Conservation (phyloP, 2,113 vertebrate genomes). For the Nematolebias whitei region DNA sequence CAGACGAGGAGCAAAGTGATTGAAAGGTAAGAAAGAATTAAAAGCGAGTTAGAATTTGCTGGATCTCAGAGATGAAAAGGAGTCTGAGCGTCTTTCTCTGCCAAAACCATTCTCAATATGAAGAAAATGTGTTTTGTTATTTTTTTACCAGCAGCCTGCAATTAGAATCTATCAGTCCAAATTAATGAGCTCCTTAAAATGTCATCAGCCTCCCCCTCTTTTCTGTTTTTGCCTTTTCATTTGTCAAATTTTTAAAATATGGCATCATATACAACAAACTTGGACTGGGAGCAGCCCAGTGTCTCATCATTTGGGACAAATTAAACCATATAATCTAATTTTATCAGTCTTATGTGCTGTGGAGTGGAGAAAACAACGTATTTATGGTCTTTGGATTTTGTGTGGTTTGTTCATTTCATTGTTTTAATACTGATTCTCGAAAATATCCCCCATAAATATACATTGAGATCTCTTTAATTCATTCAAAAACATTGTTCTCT, state of each 20-base stretch:
- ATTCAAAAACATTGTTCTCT: no score
- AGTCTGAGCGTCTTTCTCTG: conserved; percentile 5
- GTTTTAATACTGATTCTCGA: neutral
- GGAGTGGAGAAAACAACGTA: neutral
- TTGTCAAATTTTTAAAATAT: conserved; percentile 60
- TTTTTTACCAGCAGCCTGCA: conserved; percentile 28
- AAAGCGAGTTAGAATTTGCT: conserved; percentile 14
- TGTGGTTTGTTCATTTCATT: no score
- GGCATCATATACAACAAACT: conserved; percentile 52
- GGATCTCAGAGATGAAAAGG: conserved; percentile 8
- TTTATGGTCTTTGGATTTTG: neutral
- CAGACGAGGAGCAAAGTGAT: conserved; percentile 39
- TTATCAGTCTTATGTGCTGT: conserved; percentile 43
- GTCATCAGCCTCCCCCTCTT: conserved; percentile 30
- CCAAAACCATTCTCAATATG: conserved; percentile 17
- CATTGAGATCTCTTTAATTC: no score
- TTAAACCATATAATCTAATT: conserved; percentile 30
- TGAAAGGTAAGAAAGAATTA: conserved; percentile 50
- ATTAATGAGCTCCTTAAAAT: conserved; percentile 51
- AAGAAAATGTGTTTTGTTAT: conserved; percentile 28
- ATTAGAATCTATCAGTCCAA: conserved; percentile 46
- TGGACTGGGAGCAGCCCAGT: conserved; percentile 39
- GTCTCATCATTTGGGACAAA: conserved; percentile 59
- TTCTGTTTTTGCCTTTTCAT: conserved; percentile 24
- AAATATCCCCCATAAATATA: no score